These are phyloP conservation scores for Gracilinanus agilis DNA, from an alignment of 2,113 vertebrate genomes.

Conservation along the genomic window DNA sequence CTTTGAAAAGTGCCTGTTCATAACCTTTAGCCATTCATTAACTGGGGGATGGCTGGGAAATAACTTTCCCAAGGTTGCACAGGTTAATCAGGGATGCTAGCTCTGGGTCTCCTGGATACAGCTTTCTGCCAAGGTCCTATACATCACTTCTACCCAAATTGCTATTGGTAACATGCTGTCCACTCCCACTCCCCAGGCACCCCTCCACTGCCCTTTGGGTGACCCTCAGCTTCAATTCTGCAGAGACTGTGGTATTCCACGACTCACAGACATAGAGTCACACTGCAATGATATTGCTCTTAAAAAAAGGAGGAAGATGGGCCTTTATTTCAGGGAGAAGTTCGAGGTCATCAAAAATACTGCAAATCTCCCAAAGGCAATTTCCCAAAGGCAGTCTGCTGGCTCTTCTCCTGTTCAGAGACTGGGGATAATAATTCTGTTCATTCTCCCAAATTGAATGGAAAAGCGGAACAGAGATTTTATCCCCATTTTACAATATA, in stretches of 20 bases:
- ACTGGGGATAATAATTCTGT: background rate
- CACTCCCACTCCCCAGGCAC: background rate
- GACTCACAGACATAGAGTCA: background rate
- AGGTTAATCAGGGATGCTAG: background rate
- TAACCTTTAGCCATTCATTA: background rate
- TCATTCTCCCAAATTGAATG: background rate
- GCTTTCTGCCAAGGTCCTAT: background rate
- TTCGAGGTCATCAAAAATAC: background rate
- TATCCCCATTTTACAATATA: background rate
- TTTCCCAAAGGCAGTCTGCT: background rate
- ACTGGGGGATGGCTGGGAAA: background rate
- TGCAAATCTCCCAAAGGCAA: background rate
- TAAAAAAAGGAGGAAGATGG: background rate
- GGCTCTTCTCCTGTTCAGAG: background rate
- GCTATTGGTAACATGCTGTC: background rate
- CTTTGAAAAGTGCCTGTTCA: background rate
- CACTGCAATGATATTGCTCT: background rate
- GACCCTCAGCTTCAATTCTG: background rate
- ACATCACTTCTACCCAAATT: background rate
- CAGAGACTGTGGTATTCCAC: background rate
- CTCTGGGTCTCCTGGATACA: background rate
- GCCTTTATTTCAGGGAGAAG: background rate
- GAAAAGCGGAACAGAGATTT: background rate
- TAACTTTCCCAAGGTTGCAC: background rate
- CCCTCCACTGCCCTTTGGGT: background rate